Evolutionary conservation across 1,140 invertebrate genomes (phyloP), one percentile per base, ranked within the genome.

Genomic region (Bradysia coprophila): DNA sequence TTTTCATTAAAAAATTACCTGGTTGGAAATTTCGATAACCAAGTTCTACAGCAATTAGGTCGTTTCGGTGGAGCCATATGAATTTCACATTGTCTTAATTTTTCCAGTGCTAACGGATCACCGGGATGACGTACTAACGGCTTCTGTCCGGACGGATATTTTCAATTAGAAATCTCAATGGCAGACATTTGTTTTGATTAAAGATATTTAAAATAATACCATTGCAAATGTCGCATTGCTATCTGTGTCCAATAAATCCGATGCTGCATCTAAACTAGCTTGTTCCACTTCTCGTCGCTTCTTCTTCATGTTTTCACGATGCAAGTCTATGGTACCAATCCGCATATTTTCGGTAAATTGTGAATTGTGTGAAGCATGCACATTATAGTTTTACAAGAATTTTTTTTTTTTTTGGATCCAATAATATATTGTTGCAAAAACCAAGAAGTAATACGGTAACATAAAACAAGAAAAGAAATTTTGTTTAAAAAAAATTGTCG

Each of bases 291-390:
- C 83, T 46, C 79, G 69, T 48, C 81, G 72, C 57, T 84, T 81
- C 63, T 90, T 90, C 69, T 90, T 89, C 69, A 89, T 79, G 52
- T 84, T 88, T 61, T 91, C 85, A 43, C 86, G 67, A 60, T 87
- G 83, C 63, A 81, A 79, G 51, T 61, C 58, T 59, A 57, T 57
- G 48, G 58, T 56, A 52, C 57, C n/a, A 56, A 61, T 61, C 58
- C 57, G 57, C 60, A 58, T 57, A 40, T n/a, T n/a, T n/a, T n/a
- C n/a, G n/a, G n/a, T n/a, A n/a, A n/a, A n/a, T n/a, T n/a, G n/a
- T n/a, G n/a, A n/a, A n/a, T n/a, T n/a, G n/a, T n/a, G n/a, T n/a
- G 52, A 44, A 48, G 45, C 48, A 49, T 15, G 43, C 51, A 49
- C 46, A 57, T 56, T 55, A 15, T 55, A 56, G 46, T 39, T 58